These are phyloP conservation scores for Panonychus citri DNA, from an alignment of 1,140 invertebrate species.

Conservation along the genomic window DNA sequence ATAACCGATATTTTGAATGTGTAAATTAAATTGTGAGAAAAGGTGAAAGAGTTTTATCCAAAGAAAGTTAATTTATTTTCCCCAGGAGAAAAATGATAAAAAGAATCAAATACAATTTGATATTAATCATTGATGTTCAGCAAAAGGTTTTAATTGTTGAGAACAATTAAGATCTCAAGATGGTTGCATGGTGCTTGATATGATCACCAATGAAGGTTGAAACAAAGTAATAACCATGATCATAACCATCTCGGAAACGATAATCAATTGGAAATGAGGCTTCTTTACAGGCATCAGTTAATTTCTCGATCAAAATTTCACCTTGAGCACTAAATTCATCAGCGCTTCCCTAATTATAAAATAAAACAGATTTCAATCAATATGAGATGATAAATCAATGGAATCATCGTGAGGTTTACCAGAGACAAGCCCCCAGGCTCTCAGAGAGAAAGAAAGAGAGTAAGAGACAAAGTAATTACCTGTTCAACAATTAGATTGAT, in stretches of 20 bases:
- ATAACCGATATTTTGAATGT: too few species aligned
- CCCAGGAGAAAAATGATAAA: too few species aligned
- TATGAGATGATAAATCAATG: neutral
- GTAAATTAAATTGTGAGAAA: too few species aligned
- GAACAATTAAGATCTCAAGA: neutral
- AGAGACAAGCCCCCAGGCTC: neutral
- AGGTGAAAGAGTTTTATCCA: too few species aligned
- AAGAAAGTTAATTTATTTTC: too few species aligned
- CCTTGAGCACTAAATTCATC: slow-evolving; percentile 38
- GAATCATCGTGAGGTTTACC: neutral
- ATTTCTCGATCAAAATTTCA: slow-evolving; percentile 64
- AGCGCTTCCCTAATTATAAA: slow-evolving; percentile 24
- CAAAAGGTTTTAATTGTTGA: too few species aligned
- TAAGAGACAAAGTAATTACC: slow-evolving; percentile 29
- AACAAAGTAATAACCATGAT: slow-evolving; percentile 91
- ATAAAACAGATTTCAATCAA: neutral
- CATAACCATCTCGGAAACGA: slow-evolving; percentile 64
- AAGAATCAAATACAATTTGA: too few species aligned
- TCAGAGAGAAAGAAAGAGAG: neutral
- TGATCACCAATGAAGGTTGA: slow-evolving; percentile 81
- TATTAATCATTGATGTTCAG: too few species aligned
- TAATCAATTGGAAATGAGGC: slow-evolving; percentile 43
- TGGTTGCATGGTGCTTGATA: slow-evolving; percentile 45
- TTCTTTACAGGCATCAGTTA: slow-evolving; percentile 44
- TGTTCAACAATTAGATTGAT: slow-evolving; percentile 72